Base-by-base conservation (phyloP, 2,888 invertebrate genomes). In the Stenurella melanura region DNA sequence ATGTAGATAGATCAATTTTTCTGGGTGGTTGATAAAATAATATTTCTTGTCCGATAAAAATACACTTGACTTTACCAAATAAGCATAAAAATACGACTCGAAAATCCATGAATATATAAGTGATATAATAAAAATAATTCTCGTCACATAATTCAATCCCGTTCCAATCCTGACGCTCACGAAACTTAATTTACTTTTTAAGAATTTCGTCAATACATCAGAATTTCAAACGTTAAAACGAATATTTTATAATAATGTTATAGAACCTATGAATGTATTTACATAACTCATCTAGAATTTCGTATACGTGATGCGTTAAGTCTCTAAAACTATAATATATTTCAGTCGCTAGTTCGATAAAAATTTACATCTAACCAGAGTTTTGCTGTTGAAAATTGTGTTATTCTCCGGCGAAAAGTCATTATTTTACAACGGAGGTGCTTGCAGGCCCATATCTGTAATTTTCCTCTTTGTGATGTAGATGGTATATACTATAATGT, bases 181-280 rank as follows among this genome's bases (percentile, higher is more conserved):
- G 17, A 72, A 74, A 75, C 67, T 75, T 68, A 75, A 79, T 77
- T 79, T 74, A 63, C 68, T 76, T 75, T 73, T 77, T 73, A 67
- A 72, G 69, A 77, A 76, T 74, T 72, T 75, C 68, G 71, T 77
- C 77, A 64, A 75, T 79, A 79, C 75, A 77, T 79, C 68, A 74
- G 72, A 74, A 75, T 76, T 77, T 71, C 72, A 64, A 73, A 75
- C 74, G 69, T 72, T 74, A 56, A 67, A 70, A 60, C 73, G 75
- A 75, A 77, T 69, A 72, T 71, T 67, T 71, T 50, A 54, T 78
- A 78, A 79, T 79, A 60, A 74, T 71, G 71, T 79, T 77, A 73
- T 73, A 73, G 73, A 79, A 63, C 69, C 75, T 67, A 77, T 79
- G 77, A 77, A 79, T 79, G 61, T 75, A 79, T 79, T 79, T 79